A percentile compares a stretch with the other conserved stretches of the same genome.
Evolutionary conservation across 2,797 vertebrate species (phyloP).

Genomic region (Apogon talboti): DNA sequence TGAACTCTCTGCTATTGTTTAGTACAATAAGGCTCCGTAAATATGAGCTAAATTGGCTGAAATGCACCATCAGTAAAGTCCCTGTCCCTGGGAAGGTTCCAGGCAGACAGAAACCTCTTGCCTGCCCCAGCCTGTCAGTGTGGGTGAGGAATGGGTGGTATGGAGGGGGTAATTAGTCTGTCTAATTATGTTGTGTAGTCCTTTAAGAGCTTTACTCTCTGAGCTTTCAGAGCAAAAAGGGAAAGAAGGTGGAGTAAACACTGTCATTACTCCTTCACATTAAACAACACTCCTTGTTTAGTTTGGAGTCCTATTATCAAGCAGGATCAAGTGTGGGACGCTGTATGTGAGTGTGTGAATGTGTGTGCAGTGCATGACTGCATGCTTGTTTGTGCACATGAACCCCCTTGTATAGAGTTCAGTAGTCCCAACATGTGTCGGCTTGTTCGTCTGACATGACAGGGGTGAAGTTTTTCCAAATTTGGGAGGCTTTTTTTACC

Average conservation of each 20-base stretch:
- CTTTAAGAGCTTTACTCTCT: conserved; percentile 43
- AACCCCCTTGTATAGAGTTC: conserved; percentile 26
- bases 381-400: conserved; percentile 54
- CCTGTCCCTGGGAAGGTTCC: conserved; percentile 11
- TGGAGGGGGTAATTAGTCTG: conserved; percentile 72
- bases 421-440: conserved; percentile 61
- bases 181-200: conserved; percentile 72
- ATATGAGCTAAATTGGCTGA: conserved; percentile 10
- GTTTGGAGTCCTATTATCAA: conserved; percentile 40
- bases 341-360: conserved; percentile 4
- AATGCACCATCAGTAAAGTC: conserved; percentile 10
- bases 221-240: conserved; percentile 18
- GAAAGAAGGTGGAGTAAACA: conserved; percentile 42
- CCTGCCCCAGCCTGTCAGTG: conserved; percentile 70
- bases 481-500: not conserved
- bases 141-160: conserved; percentile 70
- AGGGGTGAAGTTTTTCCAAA: conserved; percentile 32
- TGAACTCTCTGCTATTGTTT: too few species aligned
- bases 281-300: conserved; percentile 35
- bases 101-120: conserved; percentile 22
- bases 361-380: conserved; percentile 14
- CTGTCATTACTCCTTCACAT: conserved; percentile 51
- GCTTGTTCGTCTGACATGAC: conserved; percentile 65
- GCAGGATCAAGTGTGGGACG: conserved; percentile 8
- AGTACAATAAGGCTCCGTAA: too few species aligned